These are phyloP conservation scores for Atractosteus spatula DNA, from an alignment of 2,113 vertebrate genomes.

Conservation along the genomic window DNA sequence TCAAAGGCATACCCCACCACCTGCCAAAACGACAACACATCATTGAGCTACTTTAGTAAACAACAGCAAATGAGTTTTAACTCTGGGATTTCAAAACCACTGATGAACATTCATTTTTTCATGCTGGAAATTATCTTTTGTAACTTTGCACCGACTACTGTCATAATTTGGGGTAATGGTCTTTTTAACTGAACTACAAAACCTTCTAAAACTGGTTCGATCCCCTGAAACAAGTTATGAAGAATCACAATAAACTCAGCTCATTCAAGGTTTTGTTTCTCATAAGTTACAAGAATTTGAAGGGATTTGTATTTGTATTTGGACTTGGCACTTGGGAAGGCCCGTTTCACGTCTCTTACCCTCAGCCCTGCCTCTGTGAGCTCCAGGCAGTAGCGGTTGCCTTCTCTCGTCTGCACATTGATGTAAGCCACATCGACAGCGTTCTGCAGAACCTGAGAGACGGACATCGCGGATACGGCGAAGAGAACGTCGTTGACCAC, in stretches of 20 bases:
- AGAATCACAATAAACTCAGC: no score
- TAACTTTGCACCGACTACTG: no score
- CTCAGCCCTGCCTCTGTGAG: slow-evolving; percentile 90
- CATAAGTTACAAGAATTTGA: neutral
- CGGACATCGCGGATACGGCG: slow-evolving; percentile 87
- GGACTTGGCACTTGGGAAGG: no score
- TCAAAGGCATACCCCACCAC: slow-evolving; percentile 90
- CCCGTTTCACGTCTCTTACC: slow-evolving; percentile 59
- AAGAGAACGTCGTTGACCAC: slow-evolving; percentile 94
- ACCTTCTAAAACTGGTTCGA: no score
- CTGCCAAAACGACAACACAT: slow-evolving; percentile 46
- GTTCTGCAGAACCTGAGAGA: slow-evolving; percentile 80
- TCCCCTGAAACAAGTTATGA: no score
- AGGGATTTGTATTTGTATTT: neutral
- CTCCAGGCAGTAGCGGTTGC: slow-evolving; percentile 86
- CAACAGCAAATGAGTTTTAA: neutral
- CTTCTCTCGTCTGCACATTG: slow-evolving; percentile 90
- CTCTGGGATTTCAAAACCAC: neutral
- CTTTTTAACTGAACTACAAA: no score
- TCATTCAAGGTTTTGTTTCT: no score
- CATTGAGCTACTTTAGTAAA: neutral
- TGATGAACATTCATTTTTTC: no score
- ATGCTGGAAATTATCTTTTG: no score
- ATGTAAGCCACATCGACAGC: slow-evolving; percentile 86
- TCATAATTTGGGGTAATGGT: no score